Evolutionary conservation across 1,140 invertebrate genomes (phyloP), one percentile per base, ranked within the genome.

Genomic region (Mycetomoellerius zeteki): DNA sequence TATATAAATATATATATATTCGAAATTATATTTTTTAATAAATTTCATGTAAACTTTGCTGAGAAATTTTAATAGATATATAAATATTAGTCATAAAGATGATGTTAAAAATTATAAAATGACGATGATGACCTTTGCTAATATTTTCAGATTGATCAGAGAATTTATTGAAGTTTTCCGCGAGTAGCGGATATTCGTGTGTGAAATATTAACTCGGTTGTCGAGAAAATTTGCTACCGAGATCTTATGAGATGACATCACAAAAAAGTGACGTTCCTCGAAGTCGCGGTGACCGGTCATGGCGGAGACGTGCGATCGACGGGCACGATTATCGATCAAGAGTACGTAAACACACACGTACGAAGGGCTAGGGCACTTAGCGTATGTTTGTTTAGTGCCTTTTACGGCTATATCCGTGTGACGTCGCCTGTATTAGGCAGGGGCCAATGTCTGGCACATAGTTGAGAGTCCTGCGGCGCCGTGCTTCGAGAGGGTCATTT

Each of bases 361-460:
- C 24, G 76, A 71, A 21, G 54, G 60, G 33, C 62, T 37, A 54
- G 21, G 85, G 80, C 81, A 90, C 89, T 90, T 90, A 90, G 81
- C 86, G 89, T 90, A 90, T 86, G 89, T 90, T 90, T 90, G 89
- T 90, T 90, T 86, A 90, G 89, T 88, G 85, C 81, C 88, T 90
- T 90, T 90, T 90, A 90, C 89, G 88, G 52, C 86, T 90, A 90
- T 90, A 90, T 90, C 76, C 54, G 81, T 84, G 19, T 30, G 76
- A 58, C 47, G 86, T 65, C 58, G 58, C 75, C 71, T 81, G 89
- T 88, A 76, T 85, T 87, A 84, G 80, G 64, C 43, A 90, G 86
- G 33, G 87, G 86, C 88, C 76, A 90, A 81, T 81, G 76, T 90
- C 86, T 90, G 89, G 89, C 56, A 54, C 65, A 47, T 64, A 43